Evolutionary conservation across 2,113 vertebrate species (phyloP), one percentile per base, ranked within the genome.

Genomic region (Pluvialis apricaria): DNA sequence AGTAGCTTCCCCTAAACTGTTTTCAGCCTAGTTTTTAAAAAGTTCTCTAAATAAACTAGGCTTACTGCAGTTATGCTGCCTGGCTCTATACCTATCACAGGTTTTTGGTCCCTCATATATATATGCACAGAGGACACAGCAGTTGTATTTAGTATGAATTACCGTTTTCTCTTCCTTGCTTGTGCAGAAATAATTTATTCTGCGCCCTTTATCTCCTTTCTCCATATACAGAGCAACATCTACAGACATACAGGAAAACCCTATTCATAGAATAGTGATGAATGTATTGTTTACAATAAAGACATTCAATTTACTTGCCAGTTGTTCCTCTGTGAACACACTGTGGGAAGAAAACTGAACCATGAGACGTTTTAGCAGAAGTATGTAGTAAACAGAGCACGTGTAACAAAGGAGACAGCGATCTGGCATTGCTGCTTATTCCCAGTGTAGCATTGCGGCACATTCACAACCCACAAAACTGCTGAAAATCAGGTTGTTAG

Each of bases 251-350:
- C 5, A 34, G 26, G 19, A 69, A 90, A 84, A 66, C 16, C 18
- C 9, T 1, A 0, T 60, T 68, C 49, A 10, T 4, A 64, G 12
- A 2, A 15, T 71, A 64, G 15, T 15, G 13, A 64, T 40, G 34
- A 28, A 13, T 60, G 32, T 17, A 86, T 75, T 81, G n/a, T 6
- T 92, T 68, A 36, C 44, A 86, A 40, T 55, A 15, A 86, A 66
- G 24, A 68, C 89, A 83, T 51, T 49, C 6, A 40, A 64, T 86
- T 76, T 58, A 66, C 25, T 72, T 84, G 25, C n/a, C 58, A 36
- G 38, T 58, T 71, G 20, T 42, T 72, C 25, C 55, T 64, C 42
- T 76, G 58, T 24, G 42, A 83, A 54, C 24, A 29, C 9, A 57
- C 0, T 2, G 25, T 40, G 15, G 15, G 26, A 83, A 44, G 24